Base-by-base conservation (phyloP, 2,113 vertebrate genomes). In the Synchiropus splendidus region DNA sequence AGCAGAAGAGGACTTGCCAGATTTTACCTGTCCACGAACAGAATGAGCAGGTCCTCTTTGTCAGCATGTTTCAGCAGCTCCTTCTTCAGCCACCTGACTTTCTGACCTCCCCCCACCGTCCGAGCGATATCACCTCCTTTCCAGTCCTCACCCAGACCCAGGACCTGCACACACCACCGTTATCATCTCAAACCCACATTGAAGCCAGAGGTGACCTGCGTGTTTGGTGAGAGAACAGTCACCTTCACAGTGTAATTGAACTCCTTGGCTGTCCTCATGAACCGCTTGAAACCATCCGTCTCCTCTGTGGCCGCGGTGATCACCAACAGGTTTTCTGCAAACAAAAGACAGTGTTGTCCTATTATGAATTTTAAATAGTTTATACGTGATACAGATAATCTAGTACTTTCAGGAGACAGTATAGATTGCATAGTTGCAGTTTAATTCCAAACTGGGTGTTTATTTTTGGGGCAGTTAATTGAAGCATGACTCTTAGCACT, bases 61-160 rank as follows among this genome's bases (percentile, higher is more conserved):
- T 80, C 73, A 0, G 71, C 65, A 1, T 86, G 66, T 42, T 85
- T 87, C 35, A 86, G 76, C 61, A 92, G 86, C 58, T 90, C 90
- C 6, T 79, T 81, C 70, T 89, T 90, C 48, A 92, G 50, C 90
- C 90, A 92, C n/a, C 91, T 73, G 12, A 94, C 91, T 63, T 94
- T 94, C 85, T 94, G 91, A 6, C 91, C 91, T 34, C 91, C 91
- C 0, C 91, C 91, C 0, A 94, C 88, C 0, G 91, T 92, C 8
- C 85, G 67, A 2, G 84, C 82, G 18, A 86, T 76, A 5, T 86
- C 84, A 0, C 84, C 84, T 0, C 84, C 91, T 48, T 66, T 85
- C 91, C 91, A 94, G 13, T 84, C 74, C 72, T 86, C 75, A 1
- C 81, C 82, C 58, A 84, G 64, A 33, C 84, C 84, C 41, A 86